phyloP scores from a whole-genome alignment of 1,140 invertebrate genomes.

The Cyphomyrmex costatus region DNA sequence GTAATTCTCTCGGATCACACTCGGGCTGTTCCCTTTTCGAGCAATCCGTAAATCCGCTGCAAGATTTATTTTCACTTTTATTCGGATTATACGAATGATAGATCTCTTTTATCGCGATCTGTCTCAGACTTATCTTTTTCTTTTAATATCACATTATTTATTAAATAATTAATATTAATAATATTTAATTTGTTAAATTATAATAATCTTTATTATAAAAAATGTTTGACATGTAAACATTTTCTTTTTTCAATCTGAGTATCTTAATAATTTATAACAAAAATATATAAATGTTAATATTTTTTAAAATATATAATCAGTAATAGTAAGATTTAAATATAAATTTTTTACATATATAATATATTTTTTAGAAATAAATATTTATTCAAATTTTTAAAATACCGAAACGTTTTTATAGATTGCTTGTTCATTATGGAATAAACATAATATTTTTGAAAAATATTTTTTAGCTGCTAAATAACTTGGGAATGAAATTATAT shows the following conservation, averaged over 20 bases:
- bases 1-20: slow-evolving; percentile 37
- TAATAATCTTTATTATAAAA: not conserved
- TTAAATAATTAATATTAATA: slow-evolving; percentile 2
- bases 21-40: not conserved
- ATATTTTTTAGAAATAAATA: not conserved
- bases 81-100: not conserved
- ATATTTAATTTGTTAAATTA: not conserved
- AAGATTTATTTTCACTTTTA: slow-evolving; percentile 40
- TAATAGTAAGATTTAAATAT: no score
- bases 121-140: not conserved
- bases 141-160: not conserved
- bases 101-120: not conserved
- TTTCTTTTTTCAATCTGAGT: no score
- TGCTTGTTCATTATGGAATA: not conserved
- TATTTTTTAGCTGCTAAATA: not conserved
- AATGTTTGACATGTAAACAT: not conserved
- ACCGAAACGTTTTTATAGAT: not conserved
- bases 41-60: slow-evolving; percentile 26
- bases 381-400: not conserved
- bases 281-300: no score
- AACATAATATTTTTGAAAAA: no score
- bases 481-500: not conserved
- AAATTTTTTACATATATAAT: not conserved
- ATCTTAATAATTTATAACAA: no score
- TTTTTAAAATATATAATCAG: no score